Conservation (phyloP, 2,113 vertebrate genomes). For the Spea bombifrons region DNA sequence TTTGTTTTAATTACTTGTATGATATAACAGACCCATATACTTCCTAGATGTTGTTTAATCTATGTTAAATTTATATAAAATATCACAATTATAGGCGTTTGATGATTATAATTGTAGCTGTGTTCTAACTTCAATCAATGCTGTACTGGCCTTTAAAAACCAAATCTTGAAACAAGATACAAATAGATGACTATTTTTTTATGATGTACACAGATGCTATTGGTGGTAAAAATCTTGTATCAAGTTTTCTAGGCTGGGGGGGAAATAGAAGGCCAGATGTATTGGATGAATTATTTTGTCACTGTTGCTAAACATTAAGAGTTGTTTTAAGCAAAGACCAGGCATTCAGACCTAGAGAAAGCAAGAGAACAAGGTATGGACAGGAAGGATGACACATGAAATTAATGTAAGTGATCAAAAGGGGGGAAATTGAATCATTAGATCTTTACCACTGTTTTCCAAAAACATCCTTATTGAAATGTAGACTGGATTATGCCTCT, state of each 20-base stretch:
- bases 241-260: neutral
- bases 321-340: neutral
- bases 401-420: constrained; percentile 1
- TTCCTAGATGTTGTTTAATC: too few relatives aligned
- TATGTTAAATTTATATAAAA: too few relatives aligned
- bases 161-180: neutral
- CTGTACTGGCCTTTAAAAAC: too few relatives aligned
- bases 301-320: neutral
- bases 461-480: neutral
- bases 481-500: neutral
- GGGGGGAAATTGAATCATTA: neutral
- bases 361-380: neutral
- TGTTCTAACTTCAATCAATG: too few relatives aligned
- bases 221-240: neutral
- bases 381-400: neutral
- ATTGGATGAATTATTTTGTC: neutral
- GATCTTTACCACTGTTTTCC: neutral
- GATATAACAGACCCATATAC: too few relatives aligned
- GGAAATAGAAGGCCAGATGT: neutral
- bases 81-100: too few relatives aligned
- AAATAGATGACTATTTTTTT: neutral
- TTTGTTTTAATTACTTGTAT: too few relatives aligned
- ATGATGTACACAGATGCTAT: neutral
- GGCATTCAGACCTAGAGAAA: neutral
- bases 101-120: too few relatives aligned